Evolutionary conservation across 2,113 vertebrate genomes (phyloP).

Genomic region (Corydoras sp.): DNA sequence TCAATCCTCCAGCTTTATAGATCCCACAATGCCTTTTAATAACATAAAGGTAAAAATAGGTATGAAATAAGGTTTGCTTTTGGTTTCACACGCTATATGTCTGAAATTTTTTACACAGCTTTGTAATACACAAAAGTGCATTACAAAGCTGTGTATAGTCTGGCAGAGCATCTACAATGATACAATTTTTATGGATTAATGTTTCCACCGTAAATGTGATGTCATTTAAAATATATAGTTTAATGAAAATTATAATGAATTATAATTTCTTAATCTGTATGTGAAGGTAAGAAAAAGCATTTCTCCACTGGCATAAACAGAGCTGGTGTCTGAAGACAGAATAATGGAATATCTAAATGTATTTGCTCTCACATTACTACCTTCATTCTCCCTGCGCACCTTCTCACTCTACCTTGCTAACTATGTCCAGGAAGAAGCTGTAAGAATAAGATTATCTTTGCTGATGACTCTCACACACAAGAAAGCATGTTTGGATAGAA

Average conservation of each 20-base stretch:
- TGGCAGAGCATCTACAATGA: too few species aligned
- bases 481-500: not conserved
- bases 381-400: not conserved
- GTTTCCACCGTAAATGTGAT: too few species aligned
- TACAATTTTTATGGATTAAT: too few species aligned
- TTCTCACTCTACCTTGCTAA: not conserved
- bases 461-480: constrained; percentile 5
- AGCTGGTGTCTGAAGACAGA: not conserved
- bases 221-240: too few species aligned
- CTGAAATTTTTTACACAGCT: not conserved
- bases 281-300: not conserved
- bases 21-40: not conserved
- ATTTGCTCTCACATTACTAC: not conserved
- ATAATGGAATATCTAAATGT: not conserved
- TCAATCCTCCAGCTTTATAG: too few species aligned
- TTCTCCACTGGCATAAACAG: not conserved
- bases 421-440: constrained; percentile 12
- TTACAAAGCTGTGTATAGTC: too few species aligned
- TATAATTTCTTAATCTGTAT: too few species aligned
- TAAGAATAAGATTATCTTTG: constrained; percentile 5
- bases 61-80: not conserved
- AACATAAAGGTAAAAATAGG: not conserved
- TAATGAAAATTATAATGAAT: too few species aligned
- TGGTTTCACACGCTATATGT: not conserved
- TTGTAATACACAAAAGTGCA: too few species aligned